These are phyloP conservation scores for Maccullochella peelii DNA, from an alignment of 2,113 vertebrate genomes.

Conservation along the genomic window DNA sequence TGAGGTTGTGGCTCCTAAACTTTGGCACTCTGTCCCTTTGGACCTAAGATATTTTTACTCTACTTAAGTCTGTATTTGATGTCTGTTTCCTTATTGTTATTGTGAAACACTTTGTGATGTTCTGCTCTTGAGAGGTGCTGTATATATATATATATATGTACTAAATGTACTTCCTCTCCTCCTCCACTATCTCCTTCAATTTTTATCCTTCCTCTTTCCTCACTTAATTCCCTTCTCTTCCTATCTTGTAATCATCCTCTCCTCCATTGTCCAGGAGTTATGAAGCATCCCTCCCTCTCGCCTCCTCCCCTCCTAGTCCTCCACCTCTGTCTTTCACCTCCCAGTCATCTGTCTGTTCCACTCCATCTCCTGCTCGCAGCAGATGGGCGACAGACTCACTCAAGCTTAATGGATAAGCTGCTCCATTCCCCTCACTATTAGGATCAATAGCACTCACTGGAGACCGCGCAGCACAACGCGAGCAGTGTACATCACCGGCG, in stretches of 20 bases:
- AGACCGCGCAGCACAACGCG: slow-evolving; percentile 13
- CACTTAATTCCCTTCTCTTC: background rate
- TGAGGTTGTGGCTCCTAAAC: background rate
- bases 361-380: slow-evolving; percentile 29
- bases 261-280: slow-evolving; percentile 1
- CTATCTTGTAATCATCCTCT: background rate
- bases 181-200: too few species aligned
- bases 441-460: slow-evolving; percentile 65
- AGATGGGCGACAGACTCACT: slow-evolving; percentile 51
- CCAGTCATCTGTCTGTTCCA: slow-evolving; percentile 25
- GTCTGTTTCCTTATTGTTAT: too few species aligned
- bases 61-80: too few species aligned
- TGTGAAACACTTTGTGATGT: too few species aligned
- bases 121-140: background rate
- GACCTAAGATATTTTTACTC: background rate
- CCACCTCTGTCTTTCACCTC: slow-evolving; percentile 16
- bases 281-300: slow-evolving; percentile 3
- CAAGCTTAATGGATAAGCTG: slow-evolving; percentile 69
- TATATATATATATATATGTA: too few species aligned
- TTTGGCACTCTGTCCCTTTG: background rate
- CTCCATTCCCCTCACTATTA: slow-evolving; percentile 34
- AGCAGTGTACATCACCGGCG: background rate
- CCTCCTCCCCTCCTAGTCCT: background rate
- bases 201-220: too few species aligned
- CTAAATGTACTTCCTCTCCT: too few species aligned